These are phyloP conservation scores for Ostrea edulis DNA, from an alignment of 1,140 invertebrate genomes.

Conservation along the genomic window DNA sequence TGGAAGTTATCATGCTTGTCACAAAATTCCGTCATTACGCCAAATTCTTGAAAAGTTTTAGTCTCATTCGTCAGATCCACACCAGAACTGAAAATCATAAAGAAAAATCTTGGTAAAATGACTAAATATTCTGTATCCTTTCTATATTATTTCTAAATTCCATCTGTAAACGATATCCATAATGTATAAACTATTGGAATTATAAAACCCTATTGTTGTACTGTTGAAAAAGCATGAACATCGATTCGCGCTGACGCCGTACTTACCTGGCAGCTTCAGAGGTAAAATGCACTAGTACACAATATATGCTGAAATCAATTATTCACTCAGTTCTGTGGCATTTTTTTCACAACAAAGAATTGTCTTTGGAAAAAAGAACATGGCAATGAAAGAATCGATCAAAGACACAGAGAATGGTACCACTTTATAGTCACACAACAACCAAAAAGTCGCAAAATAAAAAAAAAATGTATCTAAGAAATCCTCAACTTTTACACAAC, in stretches of 20 bases:
- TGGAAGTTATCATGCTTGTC: neutral
- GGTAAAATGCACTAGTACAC: conserved; percentile 8
- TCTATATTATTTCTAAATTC: neutral
- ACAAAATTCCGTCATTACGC: conserved; percentile 22
- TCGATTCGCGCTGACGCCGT: neutral
- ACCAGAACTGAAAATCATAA: neutral
- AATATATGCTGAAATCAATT: conserved; percentile 36
- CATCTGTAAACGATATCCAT: neutral
- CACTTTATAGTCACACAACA: neutral
- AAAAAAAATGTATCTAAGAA: neutral
- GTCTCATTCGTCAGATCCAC: neutral
- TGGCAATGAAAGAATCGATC: conserved; percentile 18
- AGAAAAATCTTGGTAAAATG: neutral
- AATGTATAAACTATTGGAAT: conserved; percentile 14
- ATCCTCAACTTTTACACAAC: neutral
- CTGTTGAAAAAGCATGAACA: conserved; percentile 32
- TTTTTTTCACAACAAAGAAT: conserved; percentile 31
- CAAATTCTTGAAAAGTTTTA: neutral
- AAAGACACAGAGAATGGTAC: neutral
- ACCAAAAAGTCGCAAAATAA: neutral
- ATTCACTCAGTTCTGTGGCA: conserved; percentile 22
- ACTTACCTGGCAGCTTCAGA: conserved; percentile 15
- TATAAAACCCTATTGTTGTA: conserved; percentile 36
- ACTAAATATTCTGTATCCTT: neutral
- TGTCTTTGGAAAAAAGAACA: conserved; percentile 30